Evolutionary conservation across 53 echinoderm and acorn worm genomes (phyloP).

Genomic region (Astropecten irregularis): DNA sequence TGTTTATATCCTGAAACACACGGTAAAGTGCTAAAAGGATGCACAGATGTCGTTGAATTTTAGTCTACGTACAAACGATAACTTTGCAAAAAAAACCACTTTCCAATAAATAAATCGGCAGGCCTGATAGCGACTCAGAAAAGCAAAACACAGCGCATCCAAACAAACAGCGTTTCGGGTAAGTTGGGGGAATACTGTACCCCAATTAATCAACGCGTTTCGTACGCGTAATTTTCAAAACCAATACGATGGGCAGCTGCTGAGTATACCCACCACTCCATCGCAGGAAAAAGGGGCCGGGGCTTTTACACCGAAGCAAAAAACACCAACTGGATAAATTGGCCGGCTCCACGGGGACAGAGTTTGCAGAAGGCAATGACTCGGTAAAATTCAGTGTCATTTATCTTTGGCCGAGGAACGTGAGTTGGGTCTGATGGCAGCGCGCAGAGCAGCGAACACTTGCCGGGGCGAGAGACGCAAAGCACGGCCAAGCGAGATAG

Average conservation of each 20-base stretch:
- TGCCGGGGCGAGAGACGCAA: background rate
- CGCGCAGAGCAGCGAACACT: background rate
- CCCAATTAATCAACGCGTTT: conserved; percentile 60
- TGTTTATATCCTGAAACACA: too few species aligned
- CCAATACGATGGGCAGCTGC: conserved; percentile 33
- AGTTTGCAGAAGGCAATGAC: conserved; percentile 41
- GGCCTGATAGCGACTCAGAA: too few species aligned
- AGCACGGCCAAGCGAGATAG: conserved; percentile 2
- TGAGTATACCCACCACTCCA: conserved; percentile 14
- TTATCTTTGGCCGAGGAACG: conserved; percentile 47
- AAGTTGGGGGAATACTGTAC: too few species aligned
- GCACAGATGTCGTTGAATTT: too few species aligned
- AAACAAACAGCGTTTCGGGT: too few species aligned
- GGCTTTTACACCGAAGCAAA: conserved; percentile 2
- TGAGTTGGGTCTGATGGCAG: conserved; percentile 28
- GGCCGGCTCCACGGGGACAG: conserved; percentile 22
- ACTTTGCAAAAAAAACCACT: too few species aligned
- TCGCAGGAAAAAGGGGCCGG: conserved; percentile 21
- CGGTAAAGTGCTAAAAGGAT: too few species aligned
- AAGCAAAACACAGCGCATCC: too few species aligned
- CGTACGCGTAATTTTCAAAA: conserved; percentile 51
- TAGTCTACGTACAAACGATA: too few species aligned
- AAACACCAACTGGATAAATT: conserved; percentile 41
- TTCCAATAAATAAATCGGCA: too few species aligned
- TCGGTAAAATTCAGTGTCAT: conserved; percentile 57